phyloP scores from a whole-genome alignment of 2,113 vertebrate genomes.

The Cinclus cinclus region DNA sequence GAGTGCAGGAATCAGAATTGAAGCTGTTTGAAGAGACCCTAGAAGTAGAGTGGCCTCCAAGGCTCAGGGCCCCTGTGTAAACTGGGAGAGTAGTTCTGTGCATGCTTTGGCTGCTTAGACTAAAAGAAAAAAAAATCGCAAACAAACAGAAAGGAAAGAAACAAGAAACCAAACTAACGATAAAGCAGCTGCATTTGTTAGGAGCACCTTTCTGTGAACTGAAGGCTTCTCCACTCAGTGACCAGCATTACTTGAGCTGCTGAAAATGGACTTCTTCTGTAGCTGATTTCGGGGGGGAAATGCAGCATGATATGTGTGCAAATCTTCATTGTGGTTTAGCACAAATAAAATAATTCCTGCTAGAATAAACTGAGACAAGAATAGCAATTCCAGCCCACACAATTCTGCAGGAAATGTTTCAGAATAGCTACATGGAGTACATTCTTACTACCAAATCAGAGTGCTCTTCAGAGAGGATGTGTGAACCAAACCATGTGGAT shows the following conservation, averaged over 20 bases:
- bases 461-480: not conserved
- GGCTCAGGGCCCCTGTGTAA: rapidly evolving
- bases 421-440: not conserved
- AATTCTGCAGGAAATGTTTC: not conserved
- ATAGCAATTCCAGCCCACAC: conserved; percentile 38
- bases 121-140: not conserved
- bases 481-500: not conserved
- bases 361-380: conserved; percentile 52
- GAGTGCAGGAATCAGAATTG: not conserved
- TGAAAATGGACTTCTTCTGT: not conserved
- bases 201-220: not conserved
- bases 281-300: rapidly evolving
- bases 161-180: not conserved
- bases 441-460: not conserved
- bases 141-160: not conserved
- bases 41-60: not conserved
- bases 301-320: not conserved
- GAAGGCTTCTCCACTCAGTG: not conserved
- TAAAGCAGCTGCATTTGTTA: not conserved
- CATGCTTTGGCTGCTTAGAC: not conserved
- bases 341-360: conserved; percentile 13
- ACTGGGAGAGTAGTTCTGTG: not conserved
- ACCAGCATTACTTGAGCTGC: not conserved
- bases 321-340: not conserved
- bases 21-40: not conserved